Percentiles rank a stretch among this genome's conserved stretches.
phyloP scores from a whole-genome alignment of 2,888 invertebrate species.

The Mythimna ferrago region DNA sequence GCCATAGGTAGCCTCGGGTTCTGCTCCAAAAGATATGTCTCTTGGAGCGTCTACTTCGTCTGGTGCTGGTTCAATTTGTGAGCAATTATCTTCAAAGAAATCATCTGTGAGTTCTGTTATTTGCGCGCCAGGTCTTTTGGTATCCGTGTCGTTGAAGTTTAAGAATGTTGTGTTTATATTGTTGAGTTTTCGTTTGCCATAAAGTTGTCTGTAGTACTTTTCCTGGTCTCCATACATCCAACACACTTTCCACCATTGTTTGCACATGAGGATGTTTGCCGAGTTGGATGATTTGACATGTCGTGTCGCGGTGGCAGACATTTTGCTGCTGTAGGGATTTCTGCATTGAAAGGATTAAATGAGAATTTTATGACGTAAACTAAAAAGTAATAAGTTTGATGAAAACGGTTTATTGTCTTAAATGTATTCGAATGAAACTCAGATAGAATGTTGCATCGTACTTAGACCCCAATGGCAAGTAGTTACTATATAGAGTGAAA shows the following conservation, averaged over 20 bases:
- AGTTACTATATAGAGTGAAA: no score
- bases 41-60: conserved; percentile 75
- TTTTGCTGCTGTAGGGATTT: conserved; percentile 66
- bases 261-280: conserved; percentile 95
- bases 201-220: conserved; percentile 95
- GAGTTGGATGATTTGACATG: conserved; percentile 90
- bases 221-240: conserved; percentile 97
- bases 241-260: conserved; percentile 97
- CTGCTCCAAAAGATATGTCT: conserved; percentile 75
- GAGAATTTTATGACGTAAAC: conserved; percentile 52
- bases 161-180: conserved; percentile 80
- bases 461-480: background rate
- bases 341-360: conserved; percentile 53
- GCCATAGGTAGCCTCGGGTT: conserved; percentile 84
- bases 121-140: conserved; percentile 86
- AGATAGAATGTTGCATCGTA: background rate
- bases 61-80: conserved; percentile 84
- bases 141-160: conserved; percentile 80
- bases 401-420: background rate
- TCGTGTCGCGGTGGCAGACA: conserved; percentile 89
- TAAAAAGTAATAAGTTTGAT: background rate
- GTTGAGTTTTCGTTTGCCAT: conserved; percentile 91
- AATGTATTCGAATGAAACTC: background rate
- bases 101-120: conserved; percentile 89
- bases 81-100: conserved; percentile 82